These are phyloP conservation scores for Pandemis corylana DNA, from an alignment of 2,888 invertebrate genomes.

Conservation along the genomic window DNA sequence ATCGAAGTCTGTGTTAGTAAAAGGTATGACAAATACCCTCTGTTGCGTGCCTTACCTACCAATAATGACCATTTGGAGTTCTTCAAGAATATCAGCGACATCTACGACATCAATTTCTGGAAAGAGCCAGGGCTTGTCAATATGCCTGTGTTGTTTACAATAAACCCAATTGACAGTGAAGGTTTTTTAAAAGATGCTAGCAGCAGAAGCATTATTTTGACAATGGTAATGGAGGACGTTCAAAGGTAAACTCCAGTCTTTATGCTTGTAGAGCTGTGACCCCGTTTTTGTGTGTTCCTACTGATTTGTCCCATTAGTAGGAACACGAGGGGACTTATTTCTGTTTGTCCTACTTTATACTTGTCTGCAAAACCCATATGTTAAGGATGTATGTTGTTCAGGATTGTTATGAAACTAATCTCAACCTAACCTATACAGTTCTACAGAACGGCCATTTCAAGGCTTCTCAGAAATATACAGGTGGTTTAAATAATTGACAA, in stretches of 20 bases:
- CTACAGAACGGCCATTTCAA: too few relatives aligned
- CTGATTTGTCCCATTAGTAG: too few relatives aligned
- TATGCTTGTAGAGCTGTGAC: too few relatives aligned
- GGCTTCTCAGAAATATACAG: too few relatives aligned
- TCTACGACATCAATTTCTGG: constrained; percentile 65
- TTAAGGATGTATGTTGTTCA: too few relatives aligned
- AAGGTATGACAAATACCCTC: constrained; percentile 63
- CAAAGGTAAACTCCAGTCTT: constrained; percentile 59
- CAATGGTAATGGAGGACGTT: constrained; percentile 62
- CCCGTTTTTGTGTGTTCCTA: too few relatives aligned
- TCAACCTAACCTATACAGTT: too few relatives aligned
- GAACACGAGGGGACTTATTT: too few relatives aligned
- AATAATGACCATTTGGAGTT: constrained; percentile 58
- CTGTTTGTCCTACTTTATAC: too few relatives aligned
- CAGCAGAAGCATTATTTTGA: constrained; percentile 54
- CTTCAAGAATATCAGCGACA: constrained; percentile 53
- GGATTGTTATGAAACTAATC: too few relatives aligned
- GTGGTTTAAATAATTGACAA: too few relatives aligned
- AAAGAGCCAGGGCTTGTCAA: constrained; percentile 56
- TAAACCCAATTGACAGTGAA: constrained; percentile 56
- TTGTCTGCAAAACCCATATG: too few relatives aligned
- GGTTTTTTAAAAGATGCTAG: constrained; percentile 54
- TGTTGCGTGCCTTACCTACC: constrained; percentile 64
- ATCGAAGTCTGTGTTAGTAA: constrained; percentile 45
- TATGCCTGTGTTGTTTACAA: constrained; percentile 64